Percentiles rank a stretch among this genome's conserved stretches.
These are phyloP conservation scores for Rhabdornis inornatus DNA, from an alignment of 2,113 vertebrate species.

Conservation along the genomic window DNA sequence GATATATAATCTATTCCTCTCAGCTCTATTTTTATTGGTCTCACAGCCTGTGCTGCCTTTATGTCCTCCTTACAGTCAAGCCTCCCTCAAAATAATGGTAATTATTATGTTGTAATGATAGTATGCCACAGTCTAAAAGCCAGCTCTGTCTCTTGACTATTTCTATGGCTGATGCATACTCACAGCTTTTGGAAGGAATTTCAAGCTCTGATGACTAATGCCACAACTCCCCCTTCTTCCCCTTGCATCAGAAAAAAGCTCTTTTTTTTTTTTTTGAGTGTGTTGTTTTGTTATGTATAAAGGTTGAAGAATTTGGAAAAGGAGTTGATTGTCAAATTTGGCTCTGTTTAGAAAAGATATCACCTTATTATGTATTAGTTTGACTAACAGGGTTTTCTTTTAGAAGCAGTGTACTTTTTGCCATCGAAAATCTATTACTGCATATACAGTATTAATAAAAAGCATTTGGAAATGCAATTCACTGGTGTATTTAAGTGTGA, in stretches of 20 bases:
- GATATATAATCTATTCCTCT: neutral
- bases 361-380: neutral
- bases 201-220: slow-evolving; percentile 17
- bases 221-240: neutral
- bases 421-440: slow-evolving; percentile 24
- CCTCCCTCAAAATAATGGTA: slow-evolving; percentile 21
- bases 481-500: slow-evolving; percentile 16
- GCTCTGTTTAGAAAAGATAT: neutral
- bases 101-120: slow-evolving; percentile 33
- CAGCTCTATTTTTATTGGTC: slow-evolving; percentile 36
- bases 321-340: neutral
- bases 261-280: neutral
- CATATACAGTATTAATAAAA: slow-evolving; percentile 24
- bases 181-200: slow-evolving; percentile 10
- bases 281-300: neutral
- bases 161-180: neutral
- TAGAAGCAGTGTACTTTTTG: neutral
- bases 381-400: neutral
- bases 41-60: neutral
- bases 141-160: neutral
- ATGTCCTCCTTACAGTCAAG: neutral
- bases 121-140: slow-evolving; percentile 16
- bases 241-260: neutral
- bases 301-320: neutral
- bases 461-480: slow-evolving; percentile 1